phyloP scores from a whole-genome alignment of 2,888 invertebrate genomes.

The Torymus tubicola region DNA sequence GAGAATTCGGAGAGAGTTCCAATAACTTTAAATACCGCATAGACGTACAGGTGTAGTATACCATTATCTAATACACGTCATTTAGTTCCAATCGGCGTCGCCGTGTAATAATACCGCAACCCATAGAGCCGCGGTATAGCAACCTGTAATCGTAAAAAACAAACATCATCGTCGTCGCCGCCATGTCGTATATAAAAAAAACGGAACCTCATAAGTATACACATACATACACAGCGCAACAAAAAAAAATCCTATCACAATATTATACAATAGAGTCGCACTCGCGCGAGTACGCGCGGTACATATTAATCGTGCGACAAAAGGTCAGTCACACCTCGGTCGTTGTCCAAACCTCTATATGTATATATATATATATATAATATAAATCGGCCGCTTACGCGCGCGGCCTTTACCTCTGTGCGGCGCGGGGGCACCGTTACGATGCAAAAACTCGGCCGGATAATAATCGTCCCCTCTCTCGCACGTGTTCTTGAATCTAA shows the following conservation, averaged over 20 bases:
- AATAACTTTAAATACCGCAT: no score
- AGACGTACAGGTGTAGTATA: no score
- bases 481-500: constrained; percentile 32
- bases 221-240: no score
- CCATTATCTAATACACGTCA: no score
- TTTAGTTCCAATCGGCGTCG: no score
- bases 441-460: constrained; percentile 55
- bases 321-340: constrained; percentile 33
- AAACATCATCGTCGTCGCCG: neutral
- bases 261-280: neutral
- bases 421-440: constrained; percentile 46
- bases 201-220: no score
- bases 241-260: no score
- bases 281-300: neutral
- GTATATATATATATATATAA: no score
- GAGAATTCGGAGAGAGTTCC: neutral
- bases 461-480: constrained; percentile 41
- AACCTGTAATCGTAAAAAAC: neutral
- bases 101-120: neutral
- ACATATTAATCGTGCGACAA: constrained; percentile 30
- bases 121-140: neutral
- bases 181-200: no score
- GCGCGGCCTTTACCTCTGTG: neutral
- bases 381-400: no score
- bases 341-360: no score